A percentile compares a stretch with the other conserved stretches of the same genome.
Conservation (phyloP, 2,113 vertebrate species). For the Globicephala melas region DNA sequence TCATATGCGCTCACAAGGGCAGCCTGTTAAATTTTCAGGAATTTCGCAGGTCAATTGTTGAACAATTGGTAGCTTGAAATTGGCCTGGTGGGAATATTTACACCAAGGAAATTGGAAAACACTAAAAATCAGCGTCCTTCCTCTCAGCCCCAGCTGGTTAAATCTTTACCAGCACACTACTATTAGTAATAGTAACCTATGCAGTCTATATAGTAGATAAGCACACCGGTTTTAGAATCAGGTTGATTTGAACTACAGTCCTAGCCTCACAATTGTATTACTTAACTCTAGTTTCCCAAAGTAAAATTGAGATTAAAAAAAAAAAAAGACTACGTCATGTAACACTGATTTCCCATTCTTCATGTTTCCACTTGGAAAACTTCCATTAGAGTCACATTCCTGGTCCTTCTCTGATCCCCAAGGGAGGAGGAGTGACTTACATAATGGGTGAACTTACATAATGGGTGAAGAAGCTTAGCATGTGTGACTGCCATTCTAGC, state of each 20-base stretch:
- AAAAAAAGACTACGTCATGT: background rate
- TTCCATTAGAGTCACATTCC: background rate
- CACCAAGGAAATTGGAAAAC: background rate
- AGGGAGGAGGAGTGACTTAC: background rate
- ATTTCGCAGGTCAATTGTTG: background rate
- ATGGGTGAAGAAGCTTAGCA: background rate
- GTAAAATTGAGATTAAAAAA: background rate
- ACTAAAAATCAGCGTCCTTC: background rate
- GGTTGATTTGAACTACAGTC: background rate
- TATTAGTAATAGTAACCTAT: background rate
- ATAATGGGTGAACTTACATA: background rate
- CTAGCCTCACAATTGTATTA: background rate
- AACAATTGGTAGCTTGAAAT: background rate
- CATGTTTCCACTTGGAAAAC: background rate
- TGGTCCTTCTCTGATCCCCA: background rate
- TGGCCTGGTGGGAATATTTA: background rate
- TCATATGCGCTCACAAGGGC: background rate
- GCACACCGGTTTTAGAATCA: background rate
- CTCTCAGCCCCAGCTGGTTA: background rate
- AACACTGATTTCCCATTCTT: background rate
- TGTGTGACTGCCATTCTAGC: background rate
- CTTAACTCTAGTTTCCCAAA: background rate
- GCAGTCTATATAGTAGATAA: background rate
- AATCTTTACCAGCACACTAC: background rate
- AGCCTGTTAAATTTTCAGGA: background rate